phyloP scores from a whole-genome alignment of 2,113 vertebrate genomes.

The Eolophus roseicapilla region DNA sequence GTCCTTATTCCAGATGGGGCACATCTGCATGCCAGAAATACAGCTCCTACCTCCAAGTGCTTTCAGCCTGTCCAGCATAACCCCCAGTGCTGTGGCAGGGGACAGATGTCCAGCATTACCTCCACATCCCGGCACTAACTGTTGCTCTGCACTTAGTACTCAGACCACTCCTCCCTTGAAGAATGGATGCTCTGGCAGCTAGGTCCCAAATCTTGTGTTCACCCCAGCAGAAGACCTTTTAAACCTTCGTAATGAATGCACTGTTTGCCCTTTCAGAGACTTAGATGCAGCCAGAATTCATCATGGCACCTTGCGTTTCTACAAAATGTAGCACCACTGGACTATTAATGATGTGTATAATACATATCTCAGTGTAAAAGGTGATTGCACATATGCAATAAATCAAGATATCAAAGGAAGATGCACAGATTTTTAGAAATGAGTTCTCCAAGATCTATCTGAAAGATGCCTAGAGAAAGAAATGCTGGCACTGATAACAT shows the following conservation, averaged over 20 bases:
- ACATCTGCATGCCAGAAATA: neutral
- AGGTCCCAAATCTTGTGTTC: neutral
- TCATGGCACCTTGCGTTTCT: fast-evolving
- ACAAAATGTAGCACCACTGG: neutral
- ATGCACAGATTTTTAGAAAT: neutral
- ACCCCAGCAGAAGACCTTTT: neutral
- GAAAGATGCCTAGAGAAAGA: neutral
- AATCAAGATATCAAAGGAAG: neutral
- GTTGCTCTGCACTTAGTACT: neutral
- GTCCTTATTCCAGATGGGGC: neutral
- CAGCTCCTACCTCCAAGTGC: neutral
- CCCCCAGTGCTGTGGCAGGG: neutral
- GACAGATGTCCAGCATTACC: neutral
- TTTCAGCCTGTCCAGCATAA: neutral
- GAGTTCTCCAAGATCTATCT: neutral
- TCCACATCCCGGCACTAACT: neutral
- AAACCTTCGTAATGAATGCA: neutral
- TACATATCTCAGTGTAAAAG: neutral
- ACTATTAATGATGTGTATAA: neutral
- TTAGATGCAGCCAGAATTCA: neutral
- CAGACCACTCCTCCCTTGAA: neutral
- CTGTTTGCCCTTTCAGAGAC: neutral
- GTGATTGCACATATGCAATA: neutral
- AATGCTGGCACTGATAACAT: neutral
- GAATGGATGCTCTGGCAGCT: neutral